Evolutionary conservation across 1,140 invertebrate genomes (phyloP).

Genomic region (Musca vetustissima): DNA sequence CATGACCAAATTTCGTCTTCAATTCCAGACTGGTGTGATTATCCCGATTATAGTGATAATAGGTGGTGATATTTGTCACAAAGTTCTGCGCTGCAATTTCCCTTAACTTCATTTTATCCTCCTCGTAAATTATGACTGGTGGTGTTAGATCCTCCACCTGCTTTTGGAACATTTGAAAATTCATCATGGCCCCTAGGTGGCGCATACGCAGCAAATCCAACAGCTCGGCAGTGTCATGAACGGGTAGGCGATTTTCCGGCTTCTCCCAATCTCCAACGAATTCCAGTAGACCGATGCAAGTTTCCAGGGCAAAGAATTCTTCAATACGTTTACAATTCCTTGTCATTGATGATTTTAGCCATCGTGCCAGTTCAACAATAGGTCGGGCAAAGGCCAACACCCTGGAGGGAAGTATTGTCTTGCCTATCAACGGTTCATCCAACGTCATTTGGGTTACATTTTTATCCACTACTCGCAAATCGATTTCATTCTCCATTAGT

Average conservation of each 20-base stretch:
- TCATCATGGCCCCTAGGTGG: slow-evolving; percentile 40
- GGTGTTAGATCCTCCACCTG: neutral
- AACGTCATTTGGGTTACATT: slow-evolving; percentile 35
- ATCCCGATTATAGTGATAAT: slow-evolving; percentile 50
- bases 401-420: slow-evolving; percentile 43
- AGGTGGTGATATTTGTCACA: slow-evolving; percentile 49
- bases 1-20: slow-evolving; percentile 47
- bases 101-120: slow-evolving; percentile 36
- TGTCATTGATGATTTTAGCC: slow-evolving; percentile 45
- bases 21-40: slow-evolving; percentile 48
- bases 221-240: slow-evolving; percentile 37
- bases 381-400: slow-evolving; percentile 42
- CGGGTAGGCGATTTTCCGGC: slow-evolving; percentile 32
- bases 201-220: slow-evolving; percentile 43
- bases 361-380: slow-evolving; percentile 44
- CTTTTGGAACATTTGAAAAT: slow-evolving; percentile 52
- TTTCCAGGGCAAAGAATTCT: slow-evolving; percentile 42
- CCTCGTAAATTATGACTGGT: neutral
- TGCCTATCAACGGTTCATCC: slow-evolving; percentile 44
- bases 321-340: slow-evolving; percentile 47
- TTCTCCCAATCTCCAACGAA: slow-evolving; percentile 52
- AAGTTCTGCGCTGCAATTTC: slow-evolving; percentile 51
- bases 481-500: slow-evolving; percentile 50
- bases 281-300: slow-evolving; percentile 46
- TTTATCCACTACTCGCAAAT: slow-evolving; percentile 36